A percentile compares a stretch with the other conserved stretches of the same genome.
Evolutionary conservation across 1,140 invertebrate genomes (phyloP).

Genomic region (Harpegnathos saltator): DNA sequence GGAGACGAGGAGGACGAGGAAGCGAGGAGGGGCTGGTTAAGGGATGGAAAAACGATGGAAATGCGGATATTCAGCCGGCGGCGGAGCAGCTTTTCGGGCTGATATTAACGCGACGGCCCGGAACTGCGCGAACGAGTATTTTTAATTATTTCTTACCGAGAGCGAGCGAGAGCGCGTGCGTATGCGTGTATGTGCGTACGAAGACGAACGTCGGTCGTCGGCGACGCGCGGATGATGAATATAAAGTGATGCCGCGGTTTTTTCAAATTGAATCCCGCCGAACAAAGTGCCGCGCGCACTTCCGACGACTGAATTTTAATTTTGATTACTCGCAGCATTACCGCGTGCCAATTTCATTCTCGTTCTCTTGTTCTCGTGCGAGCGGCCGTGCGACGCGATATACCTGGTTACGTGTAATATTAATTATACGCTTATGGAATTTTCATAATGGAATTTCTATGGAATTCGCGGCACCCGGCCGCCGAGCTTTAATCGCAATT

Average conservation of each 20-base stretch:
- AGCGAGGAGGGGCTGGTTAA: conserved; percentile 16
- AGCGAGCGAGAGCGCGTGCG: conserved; percentile 48
- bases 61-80: conserved; percentile 62
- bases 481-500: conserved; percentile 13
- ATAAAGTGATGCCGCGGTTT: conserved; percentile 80
- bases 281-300: conserved; percentile 42
- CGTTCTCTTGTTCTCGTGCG: conserved; percentile 33
- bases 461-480: conserved; percentile 24
- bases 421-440: conserved; percentile 57
- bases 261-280: conserved; percentile 75
- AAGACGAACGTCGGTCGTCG: conserved; percentile 20
- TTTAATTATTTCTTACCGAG: conserved; percentile 81
- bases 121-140: conserved; percentile 70
- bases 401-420: conserved; percentile 47
- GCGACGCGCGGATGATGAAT: conserved; percentile 67
- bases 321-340: conserved; percentile 73
- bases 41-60: conserved; percentile 72
- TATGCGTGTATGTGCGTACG: background rate
- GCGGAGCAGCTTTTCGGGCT: conserved; percentile 34
- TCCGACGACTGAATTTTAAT: conserved; percentile 77
- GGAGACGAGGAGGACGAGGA: background rate
- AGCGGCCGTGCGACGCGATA: background rate
- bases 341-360: conserved; percentile 49
- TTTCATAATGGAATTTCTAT: conserved; percentile 54
- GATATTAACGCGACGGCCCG: conserved; percentile 62